Evolutionary conservation across 2,113 vertebrate genomes (phyloP), one percentile per base, ranked within the genome.

Genomic region (Isichthys henryi): DNA sequence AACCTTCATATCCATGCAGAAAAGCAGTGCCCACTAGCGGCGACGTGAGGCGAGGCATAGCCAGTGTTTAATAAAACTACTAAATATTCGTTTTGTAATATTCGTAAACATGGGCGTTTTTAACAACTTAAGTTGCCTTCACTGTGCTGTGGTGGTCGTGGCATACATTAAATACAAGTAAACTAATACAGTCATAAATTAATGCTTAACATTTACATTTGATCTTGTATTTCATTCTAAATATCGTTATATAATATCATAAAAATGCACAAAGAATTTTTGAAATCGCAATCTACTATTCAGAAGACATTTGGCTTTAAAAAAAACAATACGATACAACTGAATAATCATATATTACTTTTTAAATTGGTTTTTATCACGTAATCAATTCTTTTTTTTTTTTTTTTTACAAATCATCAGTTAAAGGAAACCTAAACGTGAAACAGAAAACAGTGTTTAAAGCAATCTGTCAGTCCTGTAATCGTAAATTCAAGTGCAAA

Each of bases 101-200:
- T 62, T 88, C 39, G 35, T 94, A 92, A 95, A 93, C 92, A 93
- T 93, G 91, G 87, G 91, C 92, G 93, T 93, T 95, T 94, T 92
- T 94, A 94, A 92, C 91, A 93, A 93, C 92, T 92, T 91, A 92
- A 92, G 93, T 93, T 93, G 15, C 19, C 6, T 43, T 23, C 21
- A 48, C 39, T 48, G 6, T 27, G 53, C 23, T 88, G 49, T 80
- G 5, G 74, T 80, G 74, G 35, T 80, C 74, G 74, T 80, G 35
- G 74, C 31, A 80, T 17, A 43, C 17, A 17, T 17, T 21, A 80
- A 45, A 88, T 49, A 70, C 21, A 88, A 48, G 31, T 70, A 15
- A 80, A 80, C 13, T 15, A 35, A 39, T 17, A 17, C 43, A 13
- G 31, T 82, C 80, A 86, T 46, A 70, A 70, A 50, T 70, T 45